A percentile compares a stretch with the other conserved stretches of the same genome.
These are phyloP conservation scores for Neoniphon sammara DNA, from an alignment of 2,797 vertebrate species.

Conservation along the genomic window DNA sequence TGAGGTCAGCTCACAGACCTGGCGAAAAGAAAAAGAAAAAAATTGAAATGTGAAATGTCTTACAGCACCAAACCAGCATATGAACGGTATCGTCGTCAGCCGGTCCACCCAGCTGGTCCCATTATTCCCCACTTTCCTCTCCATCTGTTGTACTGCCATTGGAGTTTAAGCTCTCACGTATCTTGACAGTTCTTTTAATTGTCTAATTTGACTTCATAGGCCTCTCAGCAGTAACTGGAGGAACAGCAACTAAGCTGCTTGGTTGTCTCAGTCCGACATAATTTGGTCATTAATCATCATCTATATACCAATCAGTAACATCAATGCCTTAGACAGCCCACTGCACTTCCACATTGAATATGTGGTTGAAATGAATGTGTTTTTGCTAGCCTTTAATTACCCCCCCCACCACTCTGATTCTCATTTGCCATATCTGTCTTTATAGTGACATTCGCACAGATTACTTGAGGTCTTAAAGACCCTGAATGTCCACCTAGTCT, in stretches of 20 bases:
- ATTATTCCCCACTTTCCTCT: constrained; percentile 31
- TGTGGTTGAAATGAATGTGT: constrained; percentile 72
- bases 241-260: constrained; percentile 27
- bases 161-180: constrained; percentile 13
- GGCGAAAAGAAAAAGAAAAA: constrained; percentile 16
- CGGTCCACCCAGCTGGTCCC: constrained; percentile 28
- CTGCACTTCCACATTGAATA: constrained; percentile 59
- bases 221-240: constrained; percentile 40
- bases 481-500: constrained; percentile 51
- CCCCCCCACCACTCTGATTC: not conserved
- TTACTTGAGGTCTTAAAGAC: constrained; percentile 28
- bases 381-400: constrained; percentile 49
- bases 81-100: constrained; percentile 31
- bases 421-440: not conserved
- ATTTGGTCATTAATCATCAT: constrained; percentile 21
- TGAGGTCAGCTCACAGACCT: constrained; percentile 55
- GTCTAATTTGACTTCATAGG: constrained; percentile 41
- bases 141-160: constrained; percentile 38
- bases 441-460: constrained; percentile 8
- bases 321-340: constrained; percentile 69
- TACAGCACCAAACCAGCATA: constrained; percentile 50
- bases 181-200: constrained; percentile 21
- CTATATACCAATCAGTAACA: constrained; percentile 34
- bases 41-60: constrained; percentile 44
- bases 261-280: constrained; percentile 11